phyloP scores from a whole-genome alignment of 2,797 vertebrate genomes.

The Microctenopoma steveboyesi region DNA sequence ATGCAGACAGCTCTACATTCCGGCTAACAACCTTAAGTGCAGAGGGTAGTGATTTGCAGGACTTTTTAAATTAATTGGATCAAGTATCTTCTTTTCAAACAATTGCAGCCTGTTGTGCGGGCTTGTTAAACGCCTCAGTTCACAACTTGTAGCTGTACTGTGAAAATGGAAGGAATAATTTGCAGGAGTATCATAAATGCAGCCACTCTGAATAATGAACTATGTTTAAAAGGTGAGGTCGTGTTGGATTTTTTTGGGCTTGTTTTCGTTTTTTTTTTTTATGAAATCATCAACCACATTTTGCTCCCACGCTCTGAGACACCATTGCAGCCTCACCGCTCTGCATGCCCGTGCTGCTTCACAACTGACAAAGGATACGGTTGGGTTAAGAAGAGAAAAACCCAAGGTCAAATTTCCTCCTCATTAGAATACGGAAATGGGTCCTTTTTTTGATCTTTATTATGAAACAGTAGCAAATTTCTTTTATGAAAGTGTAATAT shows the following conservation, averaged over 20 bases:
- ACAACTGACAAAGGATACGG: conserved; percentile 53
- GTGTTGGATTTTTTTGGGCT: not conserved
- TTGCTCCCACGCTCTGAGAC: conserved; percentile 33
- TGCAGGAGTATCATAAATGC: conserved; percentile 12
- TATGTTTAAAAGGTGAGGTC: conserved; percentile 19
- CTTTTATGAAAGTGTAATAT: conserved; percentile 25
- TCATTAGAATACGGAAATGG: conserved; percentile 31
- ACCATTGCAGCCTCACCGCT: not conserved
- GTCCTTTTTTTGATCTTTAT: conserved; percentile 50
- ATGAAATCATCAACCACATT: conserved; percentile 23
- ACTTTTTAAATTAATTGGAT: conserved; percentile 39
- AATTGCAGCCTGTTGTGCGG: conserved; percentile 20
- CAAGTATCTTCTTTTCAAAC: conserved; percentile 19
- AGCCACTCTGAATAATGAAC: conserved; percentile 5
- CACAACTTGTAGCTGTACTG: conserved; percentile 15
- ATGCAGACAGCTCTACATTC: conserved; percentile 29
- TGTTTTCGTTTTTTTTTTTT: conserved; percentile 23
- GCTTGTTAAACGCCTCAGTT: conserved; percentile 25
- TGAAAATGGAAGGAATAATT: conserved; percentile 13
- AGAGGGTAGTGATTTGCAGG: conserved; percentile 23
- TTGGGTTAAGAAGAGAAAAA: conserved; percentile 48
- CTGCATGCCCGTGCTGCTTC: conserved; percentile 37
- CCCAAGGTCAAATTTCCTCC: conserved; percentile 42
- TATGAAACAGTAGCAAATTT: conserved; percentile 29
- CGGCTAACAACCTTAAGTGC: conserved; percentile 19